Base-by-base conservation (phyloP, 2,113 vertebrate species). In the Lophotis ruficrista region DNA sequence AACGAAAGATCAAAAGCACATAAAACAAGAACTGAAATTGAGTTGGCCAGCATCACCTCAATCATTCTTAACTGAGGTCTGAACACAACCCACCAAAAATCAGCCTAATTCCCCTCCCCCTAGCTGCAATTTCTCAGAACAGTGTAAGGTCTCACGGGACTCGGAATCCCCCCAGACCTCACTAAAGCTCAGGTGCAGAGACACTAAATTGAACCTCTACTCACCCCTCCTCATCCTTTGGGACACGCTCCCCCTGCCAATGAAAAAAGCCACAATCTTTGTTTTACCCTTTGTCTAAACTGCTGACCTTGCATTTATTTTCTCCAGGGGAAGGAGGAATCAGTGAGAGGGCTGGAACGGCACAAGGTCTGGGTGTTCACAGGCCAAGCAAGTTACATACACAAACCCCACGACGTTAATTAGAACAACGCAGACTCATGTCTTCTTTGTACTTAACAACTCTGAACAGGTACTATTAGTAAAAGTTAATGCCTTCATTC, bases 371-470 rank as follows among this genome's bases (percentile, higher is more conserved):
- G 14, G 1, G 10, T 16, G 22, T 6, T 28, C 48, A 48, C 38
- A 53, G 18, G 53, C 58, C 45, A 22, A 51, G 37, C 22, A 13
- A 24, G 4, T 38, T 31, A 4, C 0, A 2, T 4, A 35, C 2
- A 11, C 10, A 7, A 54, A 37, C 8, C 37, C 25, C 37, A 33
- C 8, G 61, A 50, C 0, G 0, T 9, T 25, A 51, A 23, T 23
- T n/a, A 24, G 25, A 71, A 47, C 5, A 19, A 5, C 0, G 5
- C 4, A 62, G 38, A 28, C 14, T 43, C 0, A 0, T 2, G 7
- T n/a, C 41, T 43, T 58, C 24, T 7, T 22, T 50, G 18, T 22
- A 57, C 25, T 47, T 43, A 43, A n/a, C n/a, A n/a, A n/a, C n/a
- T n/a, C n/a, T n/a, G n/a, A n/a, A n/a, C n/a, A n/a, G n/a, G n/a